Base-by-base conservation (phyloP, 92 coral and sea anemone species). In the Phenganax subtilis region DNA sequence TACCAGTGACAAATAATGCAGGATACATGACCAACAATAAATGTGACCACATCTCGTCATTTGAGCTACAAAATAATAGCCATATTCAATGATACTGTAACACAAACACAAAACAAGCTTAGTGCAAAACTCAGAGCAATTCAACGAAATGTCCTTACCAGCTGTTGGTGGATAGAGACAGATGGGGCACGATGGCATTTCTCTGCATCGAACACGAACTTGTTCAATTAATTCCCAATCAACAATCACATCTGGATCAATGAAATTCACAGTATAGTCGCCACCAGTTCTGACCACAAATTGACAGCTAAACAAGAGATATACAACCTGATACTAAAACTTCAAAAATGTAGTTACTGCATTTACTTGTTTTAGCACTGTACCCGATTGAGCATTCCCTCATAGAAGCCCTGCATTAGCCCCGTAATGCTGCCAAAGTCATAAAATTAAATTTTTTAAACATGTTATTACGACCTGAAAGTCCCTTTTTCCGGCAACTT, bases 11-110 rank as follows among this genome's bases (percentile, higher is more conserved):
- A 91, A 81, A 85, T 93, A 93, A 85, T 93, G 98, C 20, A 93
- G 92, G 61, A 93, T 90, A 51, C 98, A 93, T 7, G 98, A 84
- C 98, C 98, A 93, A 76, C 98, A 93, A 72, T 93, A 93, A 69
- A 93, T 93, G 70, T 93, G 98, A 51, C 98, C 98, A 87, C 98
- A 93, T 44, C 98, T 86, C 6, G 98, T 93, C 14, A 93, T 88
- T 84, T 93, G 92, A 14, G 97, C 98, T 93, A 66, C 2, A 72
- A 61, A 85, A 54, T 59, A 17, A 11, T 55, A 64, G 64, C 62
- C n/a, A 80, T 70, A 44, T 44, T 16, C 10, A 2, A 58, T 27
- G 47, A 37, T 5, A 37, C 47, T 20, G 25, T 20, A 37, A 37
- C 47, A 37, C 47, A 37, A 20, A 20, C 47, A 37, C 47, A 37